Percentiles rank a stretch among this genome's conserved stretches.
phyloP scores from a whole-genome alignment of 2,113 vertebrate genomes.

The Hiodon alosoides region DNA sequence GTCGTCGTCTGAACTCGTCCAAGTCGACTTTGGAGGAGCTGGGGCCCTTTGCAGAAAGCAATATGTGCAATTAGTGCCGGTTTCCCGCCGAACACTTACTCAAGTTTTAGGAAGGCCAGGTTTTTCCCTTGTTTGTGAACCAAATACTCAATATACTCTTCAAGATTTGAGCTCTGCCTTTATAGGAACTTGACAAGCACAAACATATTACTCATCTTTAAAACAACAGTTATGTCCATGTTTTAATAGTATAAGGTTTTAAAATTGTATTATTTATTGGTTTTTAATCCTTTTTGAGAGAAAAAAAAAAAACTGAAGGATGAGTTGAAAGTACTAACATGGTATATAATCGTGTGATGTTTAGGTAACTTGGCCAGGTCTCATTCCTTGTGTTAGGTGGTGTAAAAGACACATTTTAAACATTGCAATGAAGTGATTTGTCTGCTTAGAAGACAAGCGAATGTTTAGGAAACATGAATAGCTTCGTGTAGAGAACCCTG shows the following conservation, averaged over 20 bases:
- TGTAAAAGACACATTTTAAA: conserved; percentile 55
- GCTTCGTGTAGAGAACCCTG: conserved; percentile 35
- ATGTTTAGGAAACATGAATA: conserved; percentile 52
- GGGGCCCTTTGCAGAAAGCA: conserved; percentile 62
- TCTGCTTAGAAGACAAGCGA: conserved; percentile 68
- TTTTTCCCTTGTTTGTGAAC: conserved; percentile 67
- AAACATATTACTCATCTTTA: conserved; percentile 67
- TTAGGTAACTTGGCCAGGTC: conserved; percentile 55
- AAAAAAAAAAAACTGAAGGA: conserved; percentile 58
- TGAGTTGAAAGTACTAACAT: conserved; percentile 54
- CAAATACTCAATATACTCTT: conserved; percentile 70
- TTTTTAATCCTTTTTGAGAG: conserved; percentile 50
- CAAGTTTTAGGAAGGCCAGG: conserved; percentile 56
- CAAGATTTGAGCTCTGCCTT: conserved; percentile 72
- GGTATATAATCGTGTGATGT: conserved; percentile 50
- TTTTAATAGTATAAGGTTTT: conserved; percentile 46
- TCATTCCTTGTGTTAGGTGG: conserved; percentile 57
- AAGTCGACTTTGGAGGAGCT: conserved; percentile 46
- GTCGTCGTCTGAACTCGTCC: conserved; percentile 38
- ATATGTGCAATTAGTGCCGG: conserved; percentile 63
- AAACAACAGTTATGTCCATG: conserved; percentile 55
- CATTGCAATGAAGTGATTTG: conserved; percentile 60
- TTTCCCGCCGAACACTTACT: conserved; percentile 55
- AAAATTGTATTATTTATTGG: conserved; percentile 61
- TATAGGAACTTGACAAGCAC: conserved; percentile 76